Evolutionary conservation across 2,113 vertebrate species (phyloP), one percentile per base, ranked within the genome.

Genomic region (Noctilio leporinus): DNA sequence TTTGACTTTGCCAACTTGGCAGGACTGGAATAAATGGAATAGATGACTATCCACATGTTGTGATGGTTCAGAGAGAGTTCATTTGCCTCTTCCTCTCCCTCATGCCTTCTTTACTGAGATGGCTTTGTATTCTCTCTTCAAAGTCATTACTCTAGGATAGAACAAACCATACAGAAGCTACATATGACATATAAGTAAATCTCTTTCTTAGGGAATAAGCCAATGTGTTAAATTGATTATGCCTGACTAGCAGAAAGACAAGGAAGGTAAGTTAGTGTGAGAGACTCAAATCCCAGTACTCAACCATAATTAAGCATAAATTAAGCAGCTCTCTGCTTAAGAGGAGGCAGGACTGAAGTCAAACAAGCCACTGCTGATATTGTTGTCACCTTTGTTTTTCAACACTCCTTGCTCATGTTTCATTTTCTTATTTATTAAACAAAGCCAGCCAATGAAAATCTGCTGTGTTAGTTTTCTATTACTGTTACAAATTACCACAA

Each of bases 1-100:
- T 94, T 94, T 93, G 16, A 93, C 62, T 94, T 92, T 95, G 69
- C 83, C 89, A 95, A 93, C 45, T 91, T 38, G 47, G 22, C 64
- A 97, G 43, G 33, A 91, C 64, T 86, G 12, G 62, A 93, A 94
- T 76, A 91, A 91, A 89, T 80, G 26, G 22, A 92, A 87, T 91
- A 78, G 64, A 76, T 77, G 53, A 40, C 47, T 93, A 72, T 78
- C 45, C 47, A 95, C 73, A 86, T 86, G 47, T 26, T 92, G 33
- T 80, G 38, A 83, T 86, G 57, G 88, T 93, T 94, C 43, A 47
- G n/a, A 45, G 22, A 40, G 26, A 85, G 30, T 24, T 90, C 45
- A 77, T 94, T 94, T 94, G 62, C 86, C 45, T 89, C 57, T 89
- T 53, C 22, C 38, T 94, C 82, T 81, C 43, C 28, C 28, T 20